Conservation (phyloP, 2,113 vertebrate species). For the Salvator merianae region DNA sequence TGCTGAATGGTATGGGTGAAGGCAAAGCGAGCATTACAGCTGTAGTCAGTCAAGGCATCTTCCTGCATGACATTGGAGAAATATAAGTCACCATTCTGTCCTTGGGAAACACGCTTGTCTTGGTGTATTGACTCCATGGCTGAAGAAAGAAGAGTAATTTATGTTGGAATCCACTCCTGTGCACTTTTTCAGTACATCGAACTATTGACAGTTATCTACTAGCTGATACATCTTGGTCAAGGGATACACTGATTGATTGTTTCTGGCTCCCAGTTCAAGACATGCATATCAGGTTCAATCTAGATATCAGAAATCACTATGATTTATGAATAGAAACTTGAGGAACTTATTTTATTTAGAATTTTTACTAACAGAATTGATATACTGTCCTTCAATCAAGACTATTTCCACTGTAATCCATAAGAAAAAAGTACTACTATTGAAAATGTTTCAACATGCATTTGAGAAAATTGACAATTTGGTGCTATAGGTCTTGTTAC, state of each 20-base stretch:
- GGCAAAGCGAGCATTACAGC: slow-evolving; percentile 94
- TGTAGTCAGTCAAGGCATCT: slow-evolving; percentile 91
- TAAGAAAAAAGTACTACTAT: not conserved
- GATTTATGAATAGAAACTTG: not conserved
- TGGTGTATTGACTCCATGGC: slow-evolving; percentile 89
- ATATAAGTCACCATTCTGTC: slow-evolving; percentile 94
- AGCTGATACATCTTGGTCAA: not conserved
- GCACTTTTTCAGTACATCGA: not conserved
- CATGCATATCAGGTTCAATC: not conserved
- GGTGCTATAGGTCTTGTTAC: not conserved
- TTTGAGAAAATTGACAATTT: not conserved
- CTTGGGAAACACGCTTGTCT: slow-evolving; percentile 92
- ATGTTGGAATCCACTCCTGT: not conserved
- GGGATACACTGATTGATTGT: not conserved
- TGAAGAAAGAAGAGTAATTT: slow-evolving; percentile 54
- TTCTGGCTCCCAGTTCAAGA: not conserved
- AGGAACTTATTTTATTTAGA: not conserved
- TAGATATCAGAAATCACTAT: not conserved
- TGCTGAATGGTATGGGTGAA: slow-evolving; percentile 99
- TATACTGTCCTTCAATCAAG: not conserved
- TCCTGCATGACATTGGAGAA: slow-evolving; percentile 92
- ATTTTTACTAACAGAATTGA: not conserved
- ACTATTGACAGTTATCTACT: not conserved
- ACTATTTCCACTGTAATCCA: not conserved
- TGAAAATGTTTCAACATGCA: not conserved